A percentile compares a stretch with the other conserved stretches of the same genome.
Evolutionary conservation across 2,113 vertebrate species (phyloP).

Genomic region (Cheirogaleus medius): DNA sequence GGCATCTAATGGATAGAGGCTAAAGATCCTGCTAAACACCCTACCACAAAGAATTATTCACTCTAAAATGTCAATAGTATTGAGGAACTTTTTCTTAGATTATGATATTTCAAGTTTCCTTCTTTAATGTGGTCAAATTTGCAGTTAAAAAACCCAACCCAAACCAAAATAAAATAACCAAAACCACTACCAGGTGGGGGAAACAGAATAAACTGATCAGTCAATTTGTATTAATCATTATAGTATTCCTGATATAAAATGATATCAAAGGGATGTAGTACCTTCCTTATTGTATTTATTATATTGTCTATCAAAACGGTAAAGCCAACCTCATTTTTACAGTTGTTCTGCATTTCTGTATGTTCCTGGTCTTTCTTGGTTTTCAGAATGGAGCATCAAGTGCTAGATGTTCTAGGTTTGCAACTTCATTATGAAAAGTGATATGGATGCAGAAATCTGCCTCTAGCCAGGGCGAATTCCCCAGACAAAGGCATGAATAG

Average conservation of each 20-base stretch:
- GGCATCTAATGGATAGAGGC: not conserved
- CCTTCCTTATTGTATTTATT: not conserved
- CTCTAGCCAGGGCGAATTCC: not conserved
- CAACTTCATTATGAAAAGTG: not conserved
- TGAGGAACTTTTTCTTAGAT: not conserved
- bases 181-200: not conserved
- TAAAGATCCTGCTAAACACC: not conserved
- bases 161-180: slow-evolving; percentile 2
- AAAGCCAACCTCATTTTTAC: not conserved
- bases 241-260: not conserved
- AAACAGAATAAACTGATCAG: not conserved
- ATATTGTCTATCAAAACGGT: not conserved
- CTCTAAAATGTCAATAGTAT: not conserved
- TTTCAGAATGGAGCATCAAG: not conserved
- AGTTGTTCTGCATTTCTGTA: not conserved
- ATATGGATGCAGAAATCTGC: not conserved
- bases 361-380: not conserved
- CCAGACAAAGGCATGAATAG: not conserved
- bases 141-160: not conserved
- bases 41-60: not conserved
- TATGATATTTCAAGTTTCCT: not conserved
- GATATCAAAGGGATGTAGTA: not conserved
- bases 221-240: not conserved
- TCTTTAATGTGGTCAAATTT: not conserved
- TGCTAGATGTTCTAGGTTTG: not conserved